These are phyloP conservation scores for Rhinogobio ventralis DNA, from an alignment of 2,797 vertebrate genomes.

Conservation along the genomic window DNA sequence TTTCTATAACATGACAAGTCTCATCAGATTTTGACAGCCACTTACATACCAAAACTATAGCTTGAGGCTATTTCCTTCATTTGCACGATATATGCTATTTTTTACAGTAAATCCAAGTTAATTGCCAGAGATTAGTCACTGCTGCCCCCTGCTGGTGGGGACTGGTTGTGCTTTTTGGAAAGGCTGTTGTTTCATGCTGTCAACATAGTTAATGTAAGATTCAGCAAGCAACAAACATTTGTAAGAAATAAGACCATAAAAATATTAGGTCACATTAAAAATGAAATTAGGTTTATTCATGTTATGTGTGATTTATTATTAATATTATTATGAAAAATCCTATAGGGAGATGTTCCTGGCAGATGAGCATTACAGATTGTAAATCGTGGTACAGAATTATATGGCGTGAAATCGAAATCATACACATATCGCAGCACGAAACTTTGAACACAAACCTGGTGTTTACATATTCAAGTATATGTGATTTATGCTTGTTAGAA, in stretches of 20 bases:
- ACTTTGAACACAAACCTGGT: background rate
- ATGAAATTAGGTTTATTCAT: background rate
- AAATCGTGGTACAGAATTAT: background rate
- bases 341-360: background rate
- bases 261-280: background rate
- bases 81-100: background rate
- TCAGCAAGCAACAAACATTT: background rate
- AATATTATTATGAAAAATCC: background rate
- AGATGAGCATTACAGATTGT: slow-evolving; percentile 3
- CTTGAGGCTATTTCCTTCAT: background rate
- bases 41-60: background rate
- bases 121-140: background rate
- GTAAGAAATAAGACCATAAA: background rate
- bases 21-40: slow-evolving; percentile 9
- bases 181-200: background rate
- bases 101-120: background rate
- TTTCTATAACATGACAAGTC: slow-evolving; percentile 2
- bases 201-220: too few species aligned
- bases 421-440: background rate
- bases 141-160: background rate
- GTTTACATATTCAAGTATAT: background rate
- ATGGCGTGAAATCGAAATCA: background rate
- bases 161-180: background rate
- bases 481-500: background rate
- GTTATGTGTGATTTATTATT: slow-evolving; percentile 3